A percentile compares a stretch with the other conserved stretches of the same genome.
phyloP scores from a whole-genome alignment of 2,113 vertebrate genomes.

The Cairina moschata region DNA sequence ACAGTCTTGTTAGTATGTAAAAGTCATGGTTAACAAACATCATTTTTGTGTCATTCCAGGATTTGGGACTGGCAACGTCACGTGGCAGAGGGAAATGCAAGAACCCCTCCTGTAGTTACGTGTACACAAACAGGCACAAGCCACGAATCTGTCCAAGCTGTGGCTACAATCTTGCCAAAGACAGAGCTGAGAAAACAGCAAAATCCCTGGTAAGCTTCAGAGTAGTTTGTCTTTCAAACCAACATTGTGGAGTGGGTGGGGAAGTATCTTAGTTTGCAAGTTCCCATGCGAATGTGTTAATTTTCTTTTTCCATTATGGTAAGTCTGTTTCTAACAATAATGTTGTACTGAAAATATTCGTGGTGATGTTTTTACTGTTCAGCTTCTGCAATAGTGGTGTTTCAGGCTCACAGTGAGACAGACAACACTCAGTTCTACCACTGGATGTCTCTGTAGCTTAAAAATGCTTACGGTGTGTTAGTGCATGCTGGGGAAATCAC shows the following conservation, averaged over 20 bases:
- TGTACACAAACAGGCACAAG: conserved; percentile 98
- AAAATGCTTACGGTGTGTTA: neutral
- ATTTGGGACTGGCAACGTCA: conserved; percentile 93
- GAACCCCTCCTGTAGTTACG: conserved; percentile 90
- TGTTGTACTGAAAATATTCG: neutral
- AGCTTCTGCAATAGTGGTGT: neutral
- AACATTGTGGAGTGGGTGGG: neutral
- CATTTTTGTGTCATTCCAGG: conserved; percentile 73
- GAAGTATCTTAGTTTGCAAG: neutral
- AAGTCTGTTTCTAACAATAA: neutral
- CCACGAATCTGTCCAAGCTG: conserved; percentile 92
- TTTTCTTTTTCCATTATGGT: neutral
- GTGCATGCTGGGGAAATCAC: neutral
- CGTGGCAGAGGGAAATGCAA: conserved; percentile 95
- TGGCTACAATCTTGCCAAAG: conserved; percentile 89
- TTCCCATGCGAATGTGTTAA: neutral
- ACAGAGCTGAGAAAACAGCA: conserved; percentile 80
- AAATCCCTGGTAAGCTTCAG: conserved; percentile 68
- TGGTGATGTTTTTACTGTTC: neutral
- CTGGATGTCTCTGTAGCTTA: conserved; percentile 49
- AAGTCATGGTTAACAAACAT: neutral
- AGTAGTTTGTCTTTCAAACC: neutral
- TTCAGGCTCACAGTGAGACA: neutral
- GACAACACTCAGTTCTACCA: neutral
- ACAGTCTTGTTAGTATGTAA: neutral